Base-by-base conservation (phyloP, 1,140 invertebrate genomes). In the Listronotus bonariensis region DNA sequence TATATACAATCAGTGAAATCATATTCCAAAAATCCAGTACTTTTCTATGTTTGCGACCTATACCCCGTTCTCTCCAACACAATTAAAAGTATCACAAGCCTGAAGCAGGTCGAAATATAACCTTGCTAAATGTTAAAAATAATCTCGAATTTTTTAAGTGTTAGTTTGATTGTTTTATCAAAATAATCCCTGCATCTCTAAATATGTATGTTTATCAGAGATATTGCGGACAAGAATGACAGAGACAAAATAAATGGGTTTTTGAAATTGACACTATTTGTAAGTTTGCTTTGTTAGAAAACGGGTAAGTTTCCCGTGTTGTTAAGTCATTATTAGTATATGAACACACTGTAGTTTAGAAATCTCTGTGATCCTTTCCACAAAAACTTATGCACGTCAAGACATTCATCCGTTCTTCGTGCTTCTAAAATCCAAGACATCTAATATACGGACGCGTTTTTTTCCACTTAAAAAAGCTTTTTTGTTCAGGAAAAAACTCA, bases 71-170 rank as follows among this genome's bases (percentile, higher is more conserved):
- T 46, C 45, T 58, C 56, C 56, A 52, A 55, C 34, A 55, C 38
- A 56, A 56, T 61, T 51, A 61, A 45, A 55, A 62, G 36, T 63
- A 63, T 63, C 60, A 63, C 60, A 63, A 53, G 59, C 49, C 59
- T 43, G 36, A 40, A 32, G 46, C 34, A 58, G 42, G 40, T 58
- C 34, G 9, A 53, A 11, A 15, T 31, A 52, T 34, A 32, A 45
- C 11, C 34, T 14, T 41, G 20, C 2, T 26, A 41, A 32, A 40
- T 41, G 38, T 17, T 54, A 26, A 41, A 54, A 38, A 40, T 41
- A 17, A 40, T 14, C 52, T 54, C 52, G 7, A 38, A 18, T 9
- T 11, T 31, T 52, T 52, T 45, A 7, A 45, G 15, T 45, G 42
- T 45, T 45, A 45, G 42, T 42, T 40, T 55, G 53, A 42, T 40